Base-by-base conservation (phyloP, 2,888 invertebrate species). In the Heptascelio sp. region DNA sequence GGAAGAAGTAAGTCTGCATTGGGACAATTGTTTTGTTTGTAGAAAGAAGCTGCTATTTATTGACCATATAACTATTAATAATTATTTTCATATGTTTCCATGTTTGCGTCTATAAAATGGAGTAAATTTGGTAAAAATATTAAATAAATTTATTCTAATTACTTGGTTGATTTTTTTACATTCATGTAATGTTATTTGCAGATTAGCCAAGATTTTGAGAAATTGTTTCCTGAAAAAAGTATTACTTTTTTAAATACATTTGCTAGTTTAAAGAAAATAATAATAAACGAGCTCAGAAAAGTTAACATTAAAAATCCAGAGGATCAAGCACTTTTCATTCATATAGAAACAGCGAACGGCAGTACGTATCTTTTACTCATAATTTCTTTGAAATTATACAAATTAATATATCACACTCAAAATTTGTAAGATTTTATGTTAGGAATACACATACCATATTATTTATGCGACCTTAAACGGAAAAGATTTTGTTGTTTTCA, bases 131-230 rank as follows among this genome's bases (percentile, higher is more conserved):
- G 75, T 75, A 34, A 75, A 21, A 55, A 53, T 8, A 49, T 70
- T 43, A n/a, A n/a, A n/a, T n/a, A n/a, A n/a, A n/a, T 43, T 43
- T 25, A 43, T 25, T 40, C 4, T n/a, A 19, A 53, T n/a, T n/a
- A n/a, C n/a, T n/a, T n/a, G n/a, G 25, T 25, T 25, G 23, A 25
- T n/a, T 46, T 46, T 46, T 46, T n/a, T 43, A n/a, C n/a, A n/a
- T n/a, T n/a, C n/a, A n/a, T n/a, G n/a, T n/a, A n/a, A n/a, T n/a
- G n/a, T n/a, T n/a, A n/a, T n/a, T n/a, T n/a, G n/a, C n/a, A 72
- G 71, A 73, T 51, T 64, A 21, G 43, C 46, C 46, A 55, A 9
- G 75, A 75, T 59, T 75, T 75, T 55, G 49, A 65, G 34, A 62
- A 62, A 15, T 34, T 75, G 21, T 65, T 46, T 57, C 75, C 75